These are phyloP conservation scores for Artemia sinica DNA, from an alignment of 2,888 invertebrate genomes.

Conservation along the genomic window DNA sequence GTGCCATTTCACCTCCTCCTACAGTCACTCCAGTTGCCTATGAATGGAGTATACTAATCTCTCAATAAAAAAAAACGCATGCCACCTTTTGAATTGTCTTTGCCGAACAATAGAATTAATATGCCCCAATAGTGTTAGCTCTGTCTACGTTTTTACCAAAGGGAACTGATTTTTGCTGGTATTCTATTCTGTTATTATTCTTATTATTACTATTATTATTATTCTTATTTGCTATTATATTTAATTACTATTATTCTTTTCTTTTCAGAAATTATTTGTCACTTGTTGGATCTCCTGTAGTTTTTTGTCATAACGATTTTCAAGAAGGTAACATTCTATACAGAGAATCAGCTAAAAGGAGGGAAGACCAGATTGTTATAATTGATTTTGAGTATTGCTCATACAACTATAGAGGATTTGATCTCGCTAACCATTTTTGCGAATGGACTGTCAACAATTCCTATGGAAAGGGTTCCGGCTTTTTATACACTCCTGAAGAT, in stretches of 20 bases:
- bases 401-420: slow-evolving; percentile 82
- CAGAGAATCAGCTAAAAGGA: slow-evolving; percentile 33
- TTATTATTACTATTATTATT: too few species aligned
- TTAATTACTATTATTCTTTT: slow-evolving; percentile 21
- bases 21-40: too few species aligned
- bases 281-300: slow-evolving; percentile 52
- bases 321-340: slow-evolving; percentile 67
- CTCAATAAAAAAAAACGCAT: too few species aligned
- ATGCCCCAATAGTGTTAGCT: too few species aligned
- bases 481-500: slow-evolving; percentile 44
- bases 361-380: slow-evolving; percentile 41
- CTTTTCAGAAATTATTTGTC: slow-evolving; percentile 35
- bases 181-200: too few species aligned
- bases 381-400: slow-evolving; percentile 92
- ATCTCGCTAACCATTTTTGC: slow-evolving; percentile 82
- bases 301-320: slow-evolving; percentile 86
- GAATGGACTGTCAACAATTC: slow-evolving; percentile 85
- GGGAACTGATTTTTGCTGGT: too few species aligned
- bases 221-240: too few species aligned
- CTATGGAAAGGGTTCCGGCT: slow-evolving; percentile 55
- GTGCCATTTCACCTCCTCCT: too few species aligned
- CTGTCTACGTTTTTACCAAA: too few species aligned
- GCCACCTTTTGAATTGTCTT: too few species aligned
- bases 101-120: too few species aligned
- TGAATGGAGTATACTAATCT: too few species aligned